Evolutionary conservation across 2,888 invertebrate genomes (phyloP), one percentile per base, ranked within the genome.

Genomic region (Dusona sp.): DNA sequence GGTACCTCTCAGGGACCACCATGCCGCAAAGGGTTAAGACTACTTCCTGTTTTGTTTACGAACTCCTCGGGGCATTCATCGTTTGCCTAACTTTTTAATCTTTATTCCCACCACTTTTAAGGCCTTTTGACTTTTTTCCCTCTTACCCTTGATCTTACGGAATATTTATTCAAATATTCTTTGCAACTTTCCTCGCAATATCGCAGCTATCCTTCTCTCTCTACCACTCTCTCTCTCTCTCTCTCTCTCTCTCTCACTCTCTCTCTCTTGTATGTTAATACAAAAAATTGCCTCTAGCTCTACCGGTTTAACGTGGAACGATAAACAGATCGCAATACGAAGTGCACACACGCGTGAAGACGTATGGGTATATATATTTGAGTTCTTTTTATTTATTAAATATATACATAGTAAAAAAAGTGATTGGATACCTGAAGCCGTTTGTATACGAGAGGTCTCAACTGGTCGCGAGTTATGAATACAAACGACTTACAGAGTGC

Each of bases 401-500:
- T 79, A 75, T 79, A 75, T 67, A 61, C 54, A 48, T 48, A 72
- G 48, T 72, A 42, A 38, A 67, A n/a, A 36, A 77, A 25, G n/a
- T 1, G n/a, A 33, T 11, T 19, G 51, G 57, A 67, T 64, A 57
- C 48, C 4, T 61, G 78, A n/a, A 57, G 54, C 48, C 64, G 67
- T 81, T 79, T 33, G 61, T 22, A 45, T 78, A 74, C 68, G 73
- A 61, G 80, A 54, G 80, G 67, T 72, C 51, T 80, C 57, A 33
- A 51, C 33, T 45, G 79, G 67, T 79, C 79, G 42, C 77, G 57
- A 78, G 77, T 77, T 77, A 73, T 86, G 84, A 86, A 86, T 86
- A 86, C 86, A 83, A 86, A 86, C 51, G 80, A 77, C 67, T 57
- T 61, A 48, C 11, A 65, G 51, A 29, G n/a, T 33, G 33, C 72